Base-by-base conservation (phyloP, 2,888 invertebrate genomes). In the Eupithecia vulgata region DNA sequence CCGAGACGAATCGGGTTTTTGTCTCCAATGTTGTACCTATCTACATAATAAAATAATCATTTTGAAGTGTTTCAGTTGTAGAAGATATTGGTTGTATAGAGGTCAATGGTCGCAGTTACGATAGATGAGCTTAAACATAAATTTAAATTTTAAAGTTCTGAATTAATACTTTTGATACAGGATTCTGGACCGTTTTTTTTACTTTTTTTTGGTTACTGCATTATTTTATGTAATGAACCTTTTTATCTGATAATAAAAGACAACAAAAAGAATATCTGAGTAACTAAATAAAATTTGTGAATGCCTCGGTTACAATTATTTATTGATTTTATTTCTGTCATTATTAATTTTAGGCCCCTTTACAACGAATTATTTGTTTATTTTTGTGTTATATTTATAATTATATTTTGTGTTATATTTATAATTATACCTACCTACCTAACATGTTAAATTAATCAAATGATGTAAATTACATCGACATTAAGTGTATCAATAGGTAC, bases 1-100 rank as follows among this genome's bases (percentile, higher is more conserved):
- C 48, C 71, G 74, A 66, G 71, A 71, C 74, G 67, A 69, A 74
- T 74, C 71, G 69, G 69, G 69, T 74, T 71, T 74, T 71, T 74
- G 68, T 68, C 71, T 71, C 40, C 65, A 21, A 25, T 21, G n/a
- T 37, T 65, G 65, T n/a, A n/a, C 10, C 37, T 64, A 57, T 57
- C 25, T 25, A 57, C 57, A 61, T 64, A 65, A 70, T 75, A 69
- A 75, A 75, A 69, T 71, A 67, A 70, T 69, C 62, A 69, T 72
- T n/a, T 72, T 66, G 69, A 70, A 71, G 59, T 67, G 71, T 34
- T 69, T 69, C 37, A 61, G 42, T 65, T 62, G 37, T 66, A 48
- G 25, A 35, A 48, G 13, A 21, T 68, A 21, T 61, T 61, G 61
- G 35, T 52, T 67, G 21, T 21, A 6, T 21, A 25, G 21, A 21